Percentiles rank a stretch among this genome's conserved stretches.
These are phyloP conservation scores for Coreius guichenoti DNA, from an alignment of 2,797 vertebrate genomes.

Conservation along the genomic window DNA sequence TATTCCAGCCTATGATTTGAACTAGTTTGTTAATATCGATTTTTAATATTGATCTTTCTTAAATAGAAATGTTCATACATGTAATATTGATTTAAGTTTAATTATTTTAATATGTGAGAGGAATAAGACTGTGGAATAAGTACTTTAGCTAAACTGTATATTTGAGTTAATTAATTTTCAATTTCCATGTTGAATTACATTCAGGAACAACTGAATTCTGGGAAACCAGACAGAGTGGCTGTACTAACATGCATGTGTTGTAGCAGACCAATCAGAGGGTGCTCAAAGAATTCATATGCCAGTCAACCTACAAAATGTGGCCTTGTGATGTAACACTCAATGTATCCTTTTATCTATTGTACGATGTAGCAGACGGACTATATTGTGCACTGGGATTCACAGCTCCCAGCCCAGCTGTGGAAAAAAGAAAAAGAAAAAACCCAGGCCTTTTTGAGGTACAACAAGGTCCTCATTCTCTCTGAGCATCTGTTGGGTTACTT, in stretches of 20 bases:
- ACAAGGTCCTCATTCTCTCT: slow-evolving; percentile 44
- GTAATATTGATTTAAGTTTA: neutral
- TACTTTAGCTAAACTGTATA: neutral
- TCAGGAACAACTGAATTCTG: neutral
- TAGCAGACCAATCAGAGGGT: neutral
- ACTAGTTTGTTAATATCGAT: neutral
- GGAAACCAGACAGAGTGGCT: neutral
- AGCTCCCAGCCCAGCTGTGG: neutral
- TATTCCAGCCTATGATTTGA: neutral
- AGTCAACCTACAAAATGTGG: neutral
- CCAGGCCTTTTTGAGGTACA: slow-evolving; percentile 22
- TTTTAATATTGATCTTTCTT: neutral
- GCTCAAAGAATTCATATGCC: neutral
- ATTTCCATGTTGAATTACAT: neutral
- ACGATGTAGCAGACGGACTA: neutral
- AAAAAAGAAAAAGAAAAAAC: slow-evolving; percentile 23
- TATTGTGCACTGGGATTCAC: neutral
- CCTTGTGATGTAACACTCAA: neutral
- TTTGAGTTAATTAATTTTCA: neutral
- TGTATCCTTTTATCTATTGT: slow-evolving; percentile 3
- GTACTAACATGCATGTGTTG: neutral
- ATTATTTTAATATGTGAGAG: neutral
- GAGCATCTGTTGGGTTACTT: slow-evolving; percentile 48
- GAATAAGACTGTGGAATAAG: neutral
- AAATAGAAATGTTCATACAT: neutral